phyloP scores from a whole-genome alignment of 2,113 vertebrate species.

The Apodemus sylvaticus region DNA sequence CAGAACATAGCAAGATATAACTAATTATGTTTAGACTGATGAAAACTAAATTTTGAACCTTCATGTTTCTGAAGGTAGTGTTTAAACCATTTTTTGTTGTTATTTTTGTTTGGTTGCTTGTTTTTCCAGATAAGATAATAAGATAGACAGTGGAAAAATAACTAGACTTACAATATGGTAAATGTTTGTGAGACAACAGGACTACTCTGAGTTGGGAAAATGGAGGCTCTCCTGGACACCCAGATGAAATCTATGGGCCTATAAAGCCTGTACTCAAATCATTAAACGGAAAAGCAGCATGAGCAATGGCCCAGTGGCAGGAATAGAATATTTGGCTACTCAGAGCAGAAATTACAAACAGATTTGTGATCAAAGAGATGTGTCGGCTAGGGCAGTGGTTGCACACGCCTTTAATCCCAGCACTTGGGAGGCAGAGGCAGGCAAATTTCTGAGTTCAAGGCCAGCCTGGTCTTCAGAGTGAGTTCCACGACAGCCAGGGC shows the following conservation, averaged over 20 bases:
- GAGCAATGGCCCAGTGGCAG: neutral
- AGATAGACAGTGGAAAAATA: neutral
- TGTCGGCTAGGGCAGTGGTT: too few species aligned
- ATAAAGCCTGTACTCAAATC: neutral
- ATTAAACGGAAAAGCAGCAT: neutral
- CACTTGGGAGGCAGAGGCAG: too few species aligned
- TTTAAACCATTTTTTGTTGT: neutral
- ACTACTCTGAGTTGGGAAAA: neutral
- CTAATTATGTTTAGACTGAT: neutral
- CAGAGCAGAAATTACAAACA: neutral
- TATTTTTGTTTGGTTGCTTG: neutral
- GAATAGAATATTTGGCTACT: neutral
- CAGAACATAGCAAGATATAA: neutral
- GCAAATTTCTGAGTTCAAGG: too few species aligned
- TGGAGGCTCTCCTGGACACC: neutral
- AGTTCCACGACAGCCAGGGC: too few species aligned
- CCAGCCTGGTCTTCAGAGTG: too few species aligned
- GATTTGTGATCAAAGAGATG: neutral
- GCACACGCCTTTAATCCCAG: too few species aligned
- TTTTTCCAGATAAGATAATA: neutral
- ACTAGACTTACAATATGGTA: neutral
- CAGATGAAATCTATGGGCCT: neutral
- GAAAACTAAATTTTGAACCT: constrained; percentile 4
- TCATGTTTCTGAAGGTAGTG: neutral
- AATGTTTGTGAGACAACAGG: neutral